Conservation (phyloP, 2,113 vertebrate species). For the Amblyopsis rosae region DNA sequence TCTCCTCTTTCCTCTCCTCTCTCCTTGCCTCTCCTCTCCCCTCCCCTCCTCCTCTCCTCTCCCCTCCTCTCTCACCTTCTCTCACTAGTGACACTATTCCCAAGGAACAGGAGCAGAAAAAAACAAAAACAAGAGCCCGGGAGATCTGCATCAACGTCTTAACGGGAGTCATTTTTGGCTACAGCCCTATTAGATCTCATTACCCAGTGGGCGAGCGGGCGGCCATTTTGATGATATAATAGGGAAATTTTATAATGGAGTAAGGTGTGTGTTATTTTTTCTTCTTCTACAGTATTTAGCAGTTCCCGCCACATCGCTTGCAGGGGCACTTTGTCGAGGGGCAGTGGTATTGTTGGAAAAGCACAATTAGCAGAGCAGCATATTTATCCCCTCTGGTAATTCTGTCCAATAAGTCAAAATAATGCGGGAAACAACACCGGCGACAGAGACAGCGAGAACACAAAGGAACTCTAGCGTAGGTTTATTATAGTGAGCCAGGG, state of each 20-base stretch:
- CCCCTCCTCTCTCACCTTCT: slow-evolving; percentile 2
- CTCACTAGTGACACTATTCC: slow-evolving; percentile 18
- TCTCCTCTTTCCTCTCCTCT: too few species aligned
- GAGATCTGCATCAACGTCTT: slow-evolving; percentile 22
- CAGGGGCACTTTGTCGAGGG: not conserved
- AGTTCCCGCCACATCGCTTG: too few species aligned
- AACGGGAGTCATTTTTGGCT: slow-evolving; percentile 38
- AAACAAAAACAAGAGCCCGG: not conserved
- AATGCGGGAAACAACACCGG: slow-evolving; percentile 22
- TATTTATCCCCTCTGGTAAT: slow-evolving; percentile 42
- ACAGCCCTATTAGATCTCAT: not conserved
- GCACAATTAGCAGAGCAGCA: slow-evolving; percentile 39
- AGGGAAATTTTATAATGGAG: slow-evolving; percentile 56
- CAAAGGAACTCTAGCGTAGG: slow-evolving; percentile 15
- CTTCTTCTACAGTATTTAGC: too few species aligned
- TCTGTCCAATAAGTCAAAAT: slow-evolving; percentile 35
- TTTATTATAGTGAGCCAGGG: slow-evolving; percentile 17
- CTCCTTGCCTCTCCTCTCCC: not conserved
- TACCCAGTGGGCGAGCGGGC: slow-evolving; percentile 3
- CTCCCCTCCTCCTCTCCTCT: too few species aligned
- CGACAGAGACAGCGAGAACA: not conserved
- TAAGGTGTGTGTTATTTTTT: slow-evolving; percentile 41
- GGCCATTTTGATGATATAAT: slow-evolving; percentile 52
- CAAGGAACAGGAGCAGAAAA: not conserved
- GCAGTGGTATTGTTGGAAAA: slow-evolving; percentile 29